A percentile compares a stretch with the other conserved stretches of the same genome.
Conservation (phyloP, 2,797 vertebrate genomes). For the Ptychadena robeensis region DNA sequence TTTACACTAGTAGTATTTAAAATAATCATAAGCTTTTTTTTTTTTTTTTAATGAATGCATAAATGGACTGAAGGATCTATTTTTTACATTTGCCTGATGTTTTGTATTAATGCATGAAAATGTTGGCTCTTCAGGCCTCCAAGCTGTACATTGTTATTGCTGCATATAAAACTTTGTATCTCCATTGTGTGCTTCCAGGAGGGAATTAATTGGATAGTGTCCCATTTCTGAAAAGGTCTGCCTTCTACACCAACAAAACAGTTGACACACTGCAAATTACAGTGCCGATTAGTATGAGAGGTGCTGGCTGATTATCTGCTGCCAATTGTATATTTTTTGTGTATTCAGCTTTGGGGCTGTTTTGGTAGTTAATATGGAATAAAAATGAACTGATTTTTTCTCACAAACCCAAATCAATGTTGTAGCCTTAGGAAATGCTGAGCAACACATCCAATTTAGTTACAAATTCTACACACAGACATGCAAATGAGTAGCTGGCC, state of each 20-base stretch:
- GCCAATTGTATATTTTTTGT: not conserved
- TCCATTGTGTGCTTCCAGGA: not conserved
- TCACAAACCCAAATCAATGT: conserved; percentile 16
- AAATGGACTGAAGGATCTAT: not conserved
- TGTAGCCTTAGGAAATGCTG: conserved; percentile 39
- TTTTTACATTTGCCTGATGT: not conserved
- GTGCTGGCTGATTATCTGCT: conserved; percentile 9
- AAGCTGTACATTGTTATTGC: not conserved
- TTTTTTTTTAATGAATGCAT: too few relatives aligned
- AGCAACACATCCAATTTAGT: conserved; percentile 46
- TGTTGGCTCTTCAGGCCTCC: not conserved
- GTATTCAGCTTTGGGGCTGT: not conserved
- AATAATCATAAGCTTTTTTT: too few relatives aligned
- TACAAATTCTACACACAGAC: conserved; percentile 14
- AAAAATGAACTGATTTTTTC: conserved; percentile 8
- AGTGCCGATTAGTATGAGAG: not conserved
- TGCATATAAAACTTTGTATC: not conserved
- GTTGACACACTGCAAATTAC: conserved; percentile 24
- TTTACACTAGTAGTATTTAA: too few relatives aligned
- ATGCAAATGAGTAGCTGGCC: conserved; percentile 39
- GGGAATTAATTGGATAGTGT: conserved; percentile 12
- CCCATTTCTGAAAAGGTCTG: not conserved
- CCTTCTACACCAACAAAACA: not conserved
- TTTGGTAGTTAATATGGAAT: not conserved
- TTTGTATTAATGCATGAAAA: not conserved